These are phyloP conservation scores for Tapera naevia DNA, from an alignment of 2,797 vertebrate species.

Conservation along the genomic window DNA sequence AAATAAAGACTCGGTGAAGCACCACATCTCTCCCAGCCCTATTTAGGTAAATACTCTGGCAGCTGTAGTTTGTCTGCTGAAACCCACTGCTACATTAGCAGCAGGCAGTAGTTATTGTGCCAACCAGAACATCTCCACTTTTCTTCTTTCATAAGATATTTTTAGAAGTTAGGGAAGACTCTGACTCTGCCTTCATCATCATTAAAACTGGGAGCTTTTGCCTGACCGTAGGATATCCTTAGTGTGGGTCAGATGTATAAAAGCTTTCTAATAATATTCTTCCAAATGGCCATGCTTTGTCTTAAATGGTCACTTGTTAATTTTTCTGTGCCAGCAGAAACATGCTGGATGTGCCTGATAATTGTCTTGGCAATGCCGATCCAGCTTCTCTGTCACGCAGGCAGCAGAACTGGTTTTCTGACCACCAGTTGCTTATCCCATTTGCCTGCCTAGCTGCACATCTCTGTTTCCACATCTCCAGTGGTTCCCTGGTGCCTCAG, in stretches of 20 bases:
- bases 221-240: accelerated
- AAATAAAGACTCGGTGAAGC: constrained; percentile 38
- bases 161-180: not conserved
- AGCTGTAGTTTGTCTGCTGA: constrained; percentile 18
- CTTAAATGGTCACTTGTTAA: not conserved
- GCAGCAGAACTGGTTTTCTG: not conserved
- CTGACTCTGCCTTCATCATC: not conserved
- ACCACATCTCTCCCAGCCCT: constrained; percentile 13
- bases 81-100: not conserved
- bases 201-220: not conserved
- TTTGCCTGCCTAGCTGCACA: accelerated
- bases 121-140: not conserved
- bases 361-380: not conserved
- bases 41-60: constrained; percentile 44
- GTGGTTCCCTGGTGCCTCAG: not conserved
- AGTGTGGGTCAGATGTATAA: not conserved
- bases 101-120: not conserved
- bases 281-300: not conserved
- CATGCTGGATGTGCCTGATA: not conserved
- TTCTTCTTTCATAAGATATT: constrained; percentile 4
- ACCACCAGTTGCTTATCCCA: accelerated
- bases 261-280: not conserved
- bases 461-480: not conserved
- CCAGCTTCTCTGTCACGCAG: not conserved
- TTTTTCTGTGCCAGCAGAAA: not conserved